phyloP scores from a whole-genome alignment of 1,140 invertebrate species.

The Galleria mellonella region DNA sequence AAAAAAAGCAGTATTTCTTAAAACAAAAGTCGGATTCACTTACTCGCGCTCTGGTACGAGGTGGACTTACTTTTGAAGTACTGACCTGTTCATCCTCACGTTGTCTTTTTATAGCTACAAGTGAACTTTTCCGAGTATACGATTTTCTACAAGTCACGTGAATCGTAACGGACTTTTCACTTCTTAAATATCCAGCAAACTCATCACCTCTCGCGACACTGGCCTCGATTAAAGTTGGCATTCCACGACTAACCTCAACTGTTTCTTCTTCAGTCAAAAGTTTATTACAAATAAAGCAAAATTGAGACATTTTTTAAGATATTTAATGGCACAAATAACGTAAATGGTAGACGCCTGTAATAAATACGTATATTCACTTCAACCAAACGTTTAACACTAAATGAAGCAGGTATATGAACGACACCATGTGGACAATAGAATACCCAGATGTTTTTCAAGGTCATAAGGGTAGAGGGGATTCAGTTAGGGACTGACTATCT shows the following conservation, averaged over 20 bases:
- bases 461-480: too few relatives aligned
- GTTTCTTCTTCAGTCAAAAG: conserved; percentile 18
- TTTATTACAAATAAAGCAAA: conserved; percentile 20
- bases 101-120: conserved; percentile 23
- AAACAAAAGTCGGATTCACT: conserved; percentile 34
- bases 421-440: too few relatives aligned
- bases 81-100: conserved; percentile 25
- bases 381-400: too few relatives aligned
- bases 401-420: too few relatives aligned
- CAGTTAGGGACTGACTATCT: too few relatives aligned
- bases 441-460: too few relatives aligned
- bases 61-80: conserved; percentile 23
- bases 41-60: conserved; percentile 24
- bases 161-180: conserved; percentile 17
- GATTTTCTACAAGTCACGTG: conserved; percentile 14
- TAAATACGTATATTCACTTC: conserved; percentile 16
- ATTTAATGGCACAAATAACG: too few relatives aligned
- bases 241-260: conserved; percentile 15
- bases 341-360: too few relatives aligned
- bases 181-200: conserved; percentile 19
- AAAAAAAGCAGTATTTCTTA: conserved; percentile 39
- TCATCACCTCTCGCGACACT: conserved; percentile 19
- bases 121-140: conserved; percentile 18
- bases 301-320: conserved; percentile 13
- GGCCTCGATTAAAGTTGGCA: too few relatives aligned